phyloP scores from a whole-genome alignment of 2,888 invertebrate species.

The Anaspis maculata region DNA sequence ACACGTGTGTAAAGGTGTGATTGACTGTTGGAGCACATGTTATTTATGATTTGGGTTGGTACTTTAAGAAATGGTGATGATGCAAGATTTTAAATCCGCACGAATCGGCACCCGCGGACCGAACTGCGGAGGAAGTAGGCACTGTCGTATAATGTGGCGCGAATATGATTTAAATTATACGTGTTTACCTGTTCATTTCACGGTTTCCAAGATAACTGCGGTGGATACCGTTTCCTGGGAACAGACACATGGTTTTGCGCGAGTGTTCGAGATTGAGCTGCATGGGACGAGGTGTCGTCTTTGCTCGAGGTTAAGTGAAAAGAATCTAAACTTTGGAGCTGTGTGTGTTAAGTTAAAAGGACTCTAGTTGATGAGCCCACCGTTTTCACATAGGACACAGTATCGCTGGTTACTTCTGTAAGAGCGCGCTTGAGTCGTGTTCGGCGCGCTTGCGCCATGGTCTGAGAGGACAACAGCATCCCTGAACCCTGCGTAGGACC shows the following conservation, averaged over 20 bases:
- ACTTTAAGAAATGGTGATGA: too few relatives aligned
- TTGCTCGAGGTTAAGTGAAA: slow-evolving; percentile 30
- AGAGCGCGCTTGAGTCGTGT: slow-evolving; percentile 80
- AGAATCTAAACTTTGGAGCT: slow-evolving; percentile 27
- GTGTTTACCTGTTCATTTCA: slow-evolving; percentile 23
- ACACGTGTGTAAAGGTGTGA: too few relatives aligned
- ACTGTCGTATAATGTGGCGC: slow-evolving; percentile 11
- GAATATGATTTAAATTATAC: slow-evolving; percentile 13
- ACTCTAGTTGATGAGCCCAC: slow-evolving; percentile 45
- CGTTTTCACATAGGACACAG: slow-evolving; percentile 83
- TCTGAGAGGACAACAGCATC: slow-evolving; percentile 84
- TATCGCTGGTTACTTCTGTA: slow-evolving; percentile 83
- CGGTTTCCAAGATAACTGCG: slow-evolving; percentile 14
- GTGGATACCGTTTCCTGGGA: slow-evolving; percentile 10
- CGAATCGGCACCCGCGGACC: too few relatives aligned
- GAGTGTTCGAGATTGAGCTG: too few relatives aligned
- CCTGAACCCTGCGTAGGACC: slow-evolving; percentile 52
- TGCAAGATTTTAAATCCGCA: too few relatives aligned
- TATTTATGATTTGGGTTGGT: too few relatives aligned
- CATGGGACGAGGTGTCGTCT: slow-evolving; percentile 4
- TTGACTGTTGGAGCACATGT: too few relatives aligned
- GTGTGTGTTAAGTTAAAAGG: slow-evolving; percentile 29
- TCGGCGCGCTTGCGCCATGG: slow-evolving; percentile 81
- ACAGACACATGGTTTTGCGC: slow-evolving; percentile 16
- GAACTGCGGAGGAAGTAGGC: too few relatives aligned